Evolutionary conservation across 2,797 vertebrate species (phyloP), one percentile per base, ranked within the genome.

Genomic region (Streptopelia turtur): DNA sequence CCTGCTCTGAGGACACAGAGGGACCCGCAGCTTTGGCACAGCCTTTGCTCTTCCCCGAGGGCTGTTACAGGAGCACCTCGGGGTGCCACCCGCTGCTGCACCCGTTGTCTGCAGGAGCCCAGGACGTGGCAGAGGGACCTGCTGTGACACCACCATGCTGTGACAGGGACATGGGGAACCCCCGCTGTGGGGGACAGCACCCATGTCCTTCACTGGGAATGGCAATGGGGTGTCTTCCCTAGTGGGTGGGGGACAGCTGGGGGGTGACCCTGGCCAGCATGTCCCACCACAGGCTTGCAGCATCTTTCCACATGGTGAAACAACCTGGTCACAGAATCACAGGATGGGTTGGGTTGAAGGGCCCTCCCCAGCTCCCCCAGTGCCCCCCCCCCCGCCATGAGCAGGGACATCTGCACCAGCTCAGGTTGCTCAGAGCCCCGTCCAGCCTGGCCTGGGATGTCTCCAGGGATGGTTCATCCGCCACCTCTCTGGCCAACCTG

Each of bases 1-100:
- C 50, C 17, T 37, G 43, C 1, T 1, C 39, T 3, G 11, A 55
- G 39, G 28, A 14, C 21, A 2, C 0, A 0, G 11, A 7, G 37
- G 49, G 39, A 13, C 30, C 2, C 1, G 16, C 21, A 39, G 35
- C 55, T 65, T 6, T 9, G 0, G 5, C 1, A 1, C 25, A 13
- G 59, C 27, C 23, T 66, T 59, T 39, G 50, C 64, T 27, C 33
- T 55, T 60, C 35, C 35, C 12, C 7, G 18, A 27, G 28, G 13
- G 25, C 7, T n/a, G 18, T 21, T 28, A 47, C 0, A 0, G 13
- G 15, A 45, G 14, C 27, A 33, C 31, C 37, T 25, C 4, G 5
- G 7, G 37, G 21, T 60, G 66, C 52, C 74, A 64, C 13, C 31
- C 24, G 24, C 5, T 16, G 0, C 52, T 7, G 37, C 31, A 37